A percentile compares a stretch with the other conserved stretches of the same genome.
phyloP scores from a whole-genome alignment of 2,888 invertebrate genomes.

The Meghimatium bilineatum region DNA sequence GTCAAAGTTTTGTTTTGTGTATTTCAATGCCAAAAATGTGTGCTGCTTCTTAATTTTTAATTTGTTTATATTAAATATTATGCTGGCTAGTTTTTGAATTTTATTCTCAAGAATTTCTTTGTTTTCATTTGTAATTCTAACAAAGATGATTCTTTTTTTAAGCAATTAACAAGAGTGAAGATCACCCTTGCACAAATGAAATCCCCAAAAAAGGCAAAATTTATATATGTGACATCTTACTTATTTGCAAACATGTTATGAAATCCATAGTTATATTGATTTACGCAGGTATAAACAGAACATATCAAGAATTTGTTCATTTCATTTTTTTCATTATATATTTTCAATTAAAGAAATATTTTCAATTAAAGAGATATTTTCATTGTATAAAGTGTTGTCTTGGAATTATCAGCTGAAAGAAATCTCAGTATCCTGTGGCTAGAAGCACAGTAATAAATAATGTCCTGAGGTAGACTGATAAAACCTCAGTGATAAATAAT shows the following conservation, averaged over 20 bases:
- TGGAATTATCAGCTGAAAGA: not conserved
- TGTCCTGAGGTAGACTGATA: not conserved
- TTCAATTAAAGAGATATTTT: not conserved
- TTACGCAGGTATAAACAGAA: slow-evolving; percentile 8
- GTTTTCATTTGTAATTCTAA: not conserved
- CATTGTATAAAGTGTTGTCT: not conserved
- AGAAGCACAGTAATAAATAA: too few relatives aligned
- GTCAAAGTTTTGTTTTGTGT: not conserved
- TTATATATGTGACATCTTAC: not conserved
- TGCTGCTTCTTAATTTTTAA: not conserved
- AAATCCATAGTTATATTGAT: not conserved
- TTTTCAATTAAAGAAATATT: not conserved
- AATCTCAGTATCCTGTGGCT: not conserved
- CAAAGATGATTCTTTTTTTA: not conserved
- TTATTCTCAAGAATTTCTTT: not conserved
- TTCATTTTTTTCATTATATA: too few relatives aligned
- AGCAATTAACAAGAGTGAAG: not conserved
- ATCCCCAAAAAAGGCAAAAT: not conserved
- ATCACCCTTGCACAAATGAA: not conserved
- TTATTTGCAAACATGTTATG: slow-evolving; percentile 6
- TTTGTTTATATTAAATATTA: not conserved
- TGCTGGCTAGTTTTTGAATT: not conserved
- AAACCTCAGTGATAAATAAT: not conserved
- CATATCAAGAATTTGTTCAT: slow-evolving; percentile 19
- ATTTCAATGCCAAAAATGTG: not conserved